Evolutionary conservation across 2,888 invertebrate genomes (phyloP).

Genomic region (Monochamus alternatus): DNA sequence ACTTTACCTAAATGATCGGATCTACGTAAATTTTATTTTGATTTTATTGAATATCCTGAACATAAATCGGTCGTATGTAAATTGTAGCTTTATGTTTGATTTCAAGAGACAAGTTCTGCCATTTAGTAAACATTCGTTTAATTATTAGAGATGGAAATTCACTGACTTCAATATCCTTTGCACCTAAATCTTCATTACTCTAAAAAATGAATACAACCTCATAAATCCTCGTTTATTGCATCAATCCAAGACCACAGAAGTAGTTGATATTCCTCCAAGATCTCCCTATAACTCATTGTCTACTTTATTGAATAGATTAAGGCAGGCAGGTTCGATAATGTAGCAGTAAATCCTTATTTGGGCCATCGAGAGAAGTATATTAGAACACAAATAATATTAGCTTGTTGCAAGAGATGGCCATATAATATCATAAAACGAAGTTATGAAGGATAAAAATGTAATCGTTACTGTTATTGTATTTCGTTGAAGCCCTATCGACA

Average conservation of each 20-base stretch:
- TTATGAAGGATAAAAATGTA: slow-evolving; percentile 36
- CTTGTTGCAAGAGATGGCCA: slow-evolving; percentile 29
- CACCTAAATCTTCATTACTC: too few species aligned
- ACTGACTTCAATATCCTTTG: too few species aligned
- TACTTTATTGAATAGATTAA: slow-evolving; percentile 37
- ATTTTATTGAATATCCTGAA: too few species aligned
- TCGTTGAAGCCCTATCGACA: slow-evolving; percentile 18
- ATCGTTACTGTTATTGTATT: slow-evolving; percentile 34
- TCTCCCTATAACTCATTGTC: slow-evolving; percentile 19
- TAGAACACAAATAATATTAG: slow-evolving; percentile 34
- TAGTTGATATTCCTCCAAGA: slow-evolving; percentile 18
- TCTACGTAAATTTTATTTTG: too few species aligned
- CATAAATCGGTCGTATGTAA: too few species aligned
- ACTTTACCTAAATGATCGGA: too few species aligned
- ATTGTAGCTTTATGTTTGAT: too few species aligned
- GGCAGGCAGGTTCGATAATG: slow-evolving; percentile 27
- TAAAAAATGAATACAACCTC: too few species aligned
- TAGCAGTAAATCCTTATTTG: slow-evolving; percentile 28
- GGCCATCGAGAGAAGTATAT: slow-evolving; percentile 24
- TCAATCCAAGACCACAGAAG: background rate
- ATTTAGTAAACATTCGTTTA: too few species aligned
- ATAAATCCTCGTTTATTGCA: too few species aligned
- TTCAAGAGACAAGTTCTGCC: too few species aligned
- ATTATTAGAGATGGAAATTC: too few species aligned
- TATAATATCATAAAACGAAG: slow-evolving; percentile 31